These are phyloP conservation scores for Venturia canescens DNA, from an alignment of 1,140 invertebrate species.

Conservation along the genomic window DNA sequence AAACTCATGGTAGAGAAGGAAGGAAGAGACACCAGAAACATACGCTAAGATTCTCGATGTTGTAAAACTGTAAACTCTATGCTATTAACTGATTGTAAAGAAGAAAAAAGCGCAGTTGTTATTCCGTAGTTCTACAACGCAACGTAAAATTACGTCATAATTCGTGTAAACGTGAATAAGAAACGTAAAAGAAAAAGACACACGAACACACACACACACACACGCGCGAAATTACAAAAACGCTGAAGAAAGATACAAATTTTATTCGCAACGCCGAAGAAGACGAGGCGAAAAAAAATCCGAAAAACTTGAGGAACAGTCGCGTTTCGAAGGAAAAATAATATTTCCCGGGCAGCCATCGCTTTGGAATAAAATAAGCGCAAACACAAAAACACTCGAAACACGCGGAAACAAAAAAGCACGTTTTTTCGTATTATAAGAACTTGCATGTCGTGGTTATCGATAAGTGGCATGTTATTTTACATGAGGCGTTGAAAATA, in stretches of 20 bases:
- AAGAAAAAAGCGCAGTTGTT: slow-evolving; percentile 59
- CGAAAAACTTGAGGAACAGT: not conserved
- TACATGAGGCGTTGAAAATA: slow-evolving; percentile 30
- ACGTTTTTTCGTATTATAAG: slow-evolving; percentile 32
- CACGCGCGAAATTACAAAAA: not conserved
- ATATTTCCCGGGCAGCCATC: too few species aligned
- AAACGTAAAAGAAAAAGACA: slow-evolving; percentile 36
- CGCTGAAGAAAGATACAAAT: not conserved
- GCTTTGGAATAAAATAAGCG: not conserved
- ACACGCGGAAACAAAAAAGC: not conserved
- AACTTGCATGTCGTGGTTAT: slow-evolving; percentile 51
- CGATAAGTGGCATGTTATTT: slow-evolving; percentile 57
- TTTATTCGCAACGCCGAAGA: not conserved
- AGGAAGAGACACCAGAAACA: slow-evolving; percentile 54
- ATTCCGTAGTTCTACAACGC: slow-evolving; percentile 64
- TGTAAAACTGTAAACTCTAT: slow-evolving; percentile 72
- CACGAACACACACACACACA: not conserved
- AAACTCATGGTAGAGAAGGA: slow-evolving; percentile 13
- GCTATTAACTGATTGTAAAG: slow-evolving; percentile 68
- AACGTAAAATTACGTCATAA: slow-evolving; percentile 51
- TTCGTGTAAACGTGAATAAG: slow-evolving; percentile 50
- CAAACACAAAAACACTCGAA: not conserved
- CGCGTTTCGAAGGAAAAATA: too few species aligned
- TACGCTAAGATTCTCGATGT: slow-evolving; percentile 71
- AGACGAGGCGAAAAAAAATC: not conserved